Percentiles rank a stretch among this genome's conserved stretches.
Conservation (phyloP, 2,888 invertebrate species). For the Synanthedon andrenaeformis region DNA sequence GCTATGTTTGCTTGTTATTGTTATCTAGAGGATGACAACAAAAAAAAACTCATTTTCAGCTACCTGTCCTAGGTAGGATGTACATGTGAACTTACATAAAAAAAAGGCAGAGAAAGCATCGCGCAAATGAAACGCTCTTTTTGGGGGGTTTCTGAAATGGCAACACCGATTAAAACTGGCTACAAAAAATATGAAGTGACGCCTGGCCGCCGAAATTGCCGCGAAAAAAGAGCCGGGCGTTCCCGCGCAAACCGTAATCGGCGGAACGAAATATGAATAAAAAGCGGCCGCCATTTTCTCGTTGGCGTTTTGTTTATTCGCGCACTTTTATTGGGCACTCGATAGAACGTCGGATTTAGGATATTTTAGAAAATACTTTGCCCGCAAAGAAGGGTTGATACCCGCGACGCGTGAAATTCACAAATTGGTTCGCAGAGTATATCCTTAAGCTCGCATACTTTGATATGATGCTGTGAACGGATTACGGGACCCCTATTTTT, state of each 20-base stretch:
- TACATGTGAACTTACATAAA: not conserved
- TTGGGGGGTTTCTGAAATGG: slow-evolving; percentile 37
- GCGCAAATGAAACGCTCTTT: slow-evolving; percentile 33
- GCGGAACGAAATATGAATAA: slow-evolving; percentile 51
- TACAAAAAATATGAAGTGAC: slow-evolving; percentile 41
- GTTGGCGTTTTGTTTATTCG: slow-evolving; percentile 38
- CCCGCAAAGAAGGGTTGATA: not conserved
- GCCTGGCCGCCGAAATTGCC: slow-evolving; percentile 38
- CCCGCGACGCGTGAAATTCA: not conserved
- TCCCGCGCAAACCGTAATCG: slow-evolving; percentile 46
- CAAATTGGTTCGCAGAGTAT: not conserved
- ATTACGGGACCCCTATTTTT: not conserved
- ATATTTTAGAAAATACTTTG: slow-evolving; percentile 18
- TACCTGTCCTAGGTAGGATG: not conserved
- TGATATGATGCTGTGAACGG: not conserved
- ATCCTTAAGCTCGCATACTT: not conserved
- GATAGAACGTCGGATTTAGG: slow-evolving; percentile 22
- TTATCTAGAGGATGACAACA: not conserved
- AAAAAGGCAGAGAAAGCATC: slow-evolving; percentile 9
- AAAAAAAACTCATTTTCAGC: slow-evolving; percentile 5
- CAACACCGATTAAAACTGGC: slow-evolving; percentile 61
- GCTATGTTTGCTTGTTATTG: too few relatives aligned
- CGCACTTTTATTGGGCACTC: slow-evolving; percentile 19
- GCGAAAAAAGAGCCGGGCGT: slow-evolving; percentile 38
- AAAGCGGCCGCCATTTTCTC: slow-evolving; percentile 38